Evolutionary conservation across 1,140 invertebrate genomes (phyloP).

Genomic region (Achroia grisella): DNA sequence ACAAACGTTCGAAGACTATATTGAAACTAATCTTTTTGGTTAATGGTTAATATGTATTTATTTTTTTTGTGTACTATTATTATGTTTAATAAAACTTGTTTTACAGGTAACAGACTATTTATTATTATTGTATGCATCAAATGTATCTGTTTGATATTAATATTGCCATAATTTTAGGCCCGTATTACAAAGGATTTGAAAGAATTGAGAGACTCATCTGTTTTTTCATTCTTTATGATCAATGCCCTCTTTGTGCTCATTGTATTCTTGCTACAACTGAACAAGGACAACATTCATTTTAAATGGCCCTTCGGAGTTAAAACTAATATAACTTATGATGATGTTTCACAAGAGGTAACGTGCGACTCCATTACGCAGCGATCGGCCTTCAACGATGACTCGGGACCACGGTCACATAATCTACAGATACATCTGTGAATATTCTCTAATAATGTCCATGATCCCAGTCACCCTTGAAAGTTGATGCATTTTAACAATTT

Average conservation of each 20-base stretch:
- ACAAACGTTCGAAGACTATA: no score
- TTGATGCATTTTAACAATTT: constrained; percentile 56
- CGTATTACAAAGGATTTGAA: constrained; percentile 92
- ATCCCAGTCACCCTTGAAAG: constrained; percentile 66
- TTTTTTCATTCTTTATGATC: constrained; percentile 98
- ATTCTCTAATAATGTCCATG: constrained; percentile 8
- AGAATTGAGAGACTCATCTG: constrained; percentile 93
- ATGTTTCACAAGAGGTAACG: constrained; percentile 90
- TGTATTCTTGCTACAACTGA: constrained; percentile 96
- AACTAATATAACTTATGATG: constrained; percentile 94
- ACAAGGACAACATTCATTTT: constrained; percentile 94
- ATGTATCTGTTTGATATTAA: constrained; percentile 13
- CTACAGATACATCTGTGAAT: background rate
- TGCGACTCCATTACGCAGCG: constrained; percentile 44
- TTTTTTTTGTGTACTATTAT: no score
- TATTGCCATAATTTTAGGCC: constrained; percentile 79
- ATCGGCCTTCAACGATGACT: constrained; percentile 68
- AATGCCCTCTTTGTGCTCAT: constrained; percentile 98
- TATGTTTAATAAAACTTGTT: no score
- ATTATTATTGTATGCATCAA: no score
- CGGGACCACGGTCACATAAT: constrained; percentile 25
- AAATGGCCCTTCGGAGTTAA: constrained; percentile 96
- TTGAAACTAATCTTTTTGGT: no score
- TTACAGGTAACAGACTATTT: no score
- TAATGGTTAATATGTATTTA: no score